Conservation (phyloP, 2,888 invertebrate genomes). For the Cephus pygmeus region DNA sequence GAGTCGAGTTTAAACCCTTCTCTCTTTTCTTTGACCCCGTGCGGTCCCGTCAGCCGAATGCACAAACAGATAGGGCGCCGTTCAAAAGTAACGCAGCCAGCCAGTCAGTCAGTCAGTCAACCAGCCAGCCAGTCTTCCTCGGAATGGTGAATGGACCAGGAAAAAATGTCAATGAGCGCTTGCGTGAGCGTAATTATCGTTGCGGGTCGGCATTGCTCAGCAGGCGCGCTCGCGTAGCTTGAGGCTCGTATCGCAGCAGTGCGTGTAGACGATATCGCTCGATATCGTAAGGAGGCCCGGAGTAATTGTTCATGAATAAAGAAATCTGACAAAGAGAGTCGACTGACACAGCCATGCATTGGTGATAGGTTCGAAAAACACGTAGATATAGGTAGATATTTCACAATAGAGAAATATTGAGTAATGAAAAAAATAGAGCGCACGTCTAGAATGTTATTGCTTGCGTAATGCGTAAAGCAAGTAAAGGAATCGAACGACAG, state of each 20-base stretch:
- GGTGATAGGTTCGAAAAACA: too few relatives aligned
- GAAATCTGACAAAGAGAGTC: too few relatives aligned
- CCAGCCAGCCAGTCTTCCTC: conserved; percentile 11
- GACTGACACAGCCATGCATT: too few relatives aligned
- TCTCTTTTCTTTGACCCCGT: conserved; percentile 10
- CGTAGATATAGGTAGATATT: too few relatives aligned
- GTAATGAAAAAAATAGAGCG: too few relatives aligned
- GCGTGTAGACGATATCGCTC: too few relatives aligned
- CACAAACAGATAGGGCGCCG: conserved; percentile 45
- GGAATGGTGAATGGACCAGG: conserved; percentile 55
- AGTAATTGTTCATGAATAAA: too few relatives aligned
- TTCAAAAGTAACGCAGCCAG: not conserved
- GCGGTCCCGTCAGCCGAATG: conserved; percentile 40
- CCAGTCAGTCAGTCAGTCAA: not conserved
- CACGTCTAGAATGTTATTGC: not conserved
- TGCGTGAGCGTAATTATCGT: conserved; percentile 42
- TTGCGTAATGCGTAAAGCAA: not conserved
- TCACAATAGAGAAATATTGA: too few relatives aligned
- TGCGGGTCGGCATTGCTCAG: not conserved
- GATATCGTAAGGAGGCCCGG: too few relatives aligned
- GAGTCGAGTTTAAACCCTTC: conserved; percentile 2
- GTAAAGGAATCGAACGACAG: not conserved
- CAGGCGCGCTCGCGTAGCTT: not conserved
- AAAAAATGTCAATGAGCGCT: conserved; percentile 43
- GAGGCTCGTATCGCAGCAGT: not conserved